Evolutionary conservation across 2,888 invertebrate species (phyloP).

Genomic region (Ptilodon capucinus): DNA sequence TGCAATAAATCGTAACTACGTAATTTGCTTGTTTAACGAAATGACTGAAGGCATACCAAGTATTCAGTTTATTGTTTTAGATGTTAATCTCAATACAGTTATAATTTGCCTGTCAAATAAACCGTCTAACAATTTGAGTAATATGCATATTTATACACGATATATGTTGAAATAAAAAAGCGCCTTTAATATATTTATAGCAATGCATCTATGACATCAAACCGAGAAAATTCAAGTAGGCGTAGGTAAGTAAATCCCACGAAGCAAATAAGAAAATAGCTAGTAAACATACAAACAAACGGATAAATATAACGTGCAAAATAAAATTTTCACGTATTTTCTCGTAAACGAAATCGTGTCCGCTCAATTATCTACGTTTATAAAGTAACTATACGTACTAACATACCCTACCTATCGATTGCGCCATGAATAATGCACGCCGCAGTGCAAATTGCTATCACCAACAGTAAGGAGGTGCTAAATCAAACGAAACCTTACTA

Average conservation of each 20-base stretch:
- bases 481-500: slow-evolving; percentile 11
- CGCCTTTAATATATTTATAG: not conserved
- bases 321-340: not conserved
- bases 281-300: not conserved
- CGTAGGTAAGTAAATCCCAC: not conserved
- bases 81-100: not conserved
- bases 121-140: not conserved
- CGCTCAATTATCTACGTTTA: no score
- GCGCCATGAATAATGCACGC: not conserved
- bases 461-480: slow-evolving; percentile 23
- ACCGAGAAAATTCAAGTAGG: not conserved
- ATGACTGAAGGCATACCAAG: not conserved
- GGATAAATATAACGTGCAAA: not conserved
- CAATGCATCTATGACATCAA: not conserved
- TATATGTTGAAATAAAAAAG: no score
- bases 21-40: no score
- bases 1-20: not conserved
- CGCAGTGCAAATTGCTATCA: slow-evolving; percentile 25
- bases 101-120: not conserved
- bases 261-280: no score
- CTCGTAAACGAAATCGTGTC: not conserved
- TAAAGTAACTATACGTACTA: not conserved
- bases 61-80: not conserved
- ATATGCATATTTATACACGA: not conserved
- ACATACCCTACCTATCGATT: not conserved